These are phyloP conservation scores for Pristionchus japonicus DNA, from an alignment of 2,888 invertebrate genomes.

Conservation along the genomic window DNA sequence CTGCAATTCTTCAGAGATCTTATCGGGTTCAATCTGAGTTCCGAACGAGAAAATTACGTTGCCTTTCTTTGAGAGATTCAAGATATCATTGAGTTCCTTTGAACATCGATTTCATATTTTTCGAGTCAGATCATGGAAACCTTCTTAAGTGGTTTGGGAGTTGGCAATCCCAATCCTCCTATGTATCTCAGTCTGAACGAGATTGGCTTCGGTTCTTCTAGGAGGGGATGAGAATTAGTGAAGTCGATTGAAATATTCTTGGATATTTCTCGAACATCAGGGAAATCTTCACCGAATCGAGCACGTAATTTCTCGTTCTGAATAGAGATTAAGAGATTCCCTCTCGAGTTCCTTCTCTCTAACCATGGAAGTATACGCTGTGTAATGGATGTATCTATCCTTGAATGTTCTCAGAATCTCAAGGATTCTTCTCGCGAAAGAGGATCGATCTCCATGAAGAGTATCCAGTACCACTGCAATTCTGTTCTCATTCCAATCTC, in stretches of 20 bases:
- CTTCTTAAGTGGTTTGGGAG: not conserved
- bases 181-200: not conserved
- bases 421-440: not conserved
- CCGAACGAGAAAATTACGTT: slow-evolving; percentile 63
- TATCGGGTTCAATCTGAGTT: slow-evolving; percentile 49
- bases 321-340: not conserved
- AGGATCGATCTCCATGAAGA: not conserved
- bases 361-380: not conserved
- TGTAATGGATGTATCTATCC: not conserved
- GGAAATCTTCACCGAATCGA: not conserved
- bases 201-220: slow-evolving; percentile 28
- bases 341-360: not conserved
- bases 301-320: not conserved
- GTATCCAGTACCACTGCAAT: not conserved
- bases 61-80: slow-evolving; percentile 50
- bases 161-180: not conserved
- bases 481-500: no score
- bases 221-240: not conserved
- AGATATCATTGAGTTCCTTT: slow-evolving; percentile 48
- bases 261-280: not conserved
- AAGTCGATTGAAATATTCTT: not conserved
- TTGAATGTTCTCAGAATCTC: not conserved
- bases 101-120: not conserved
- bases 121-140: no score
- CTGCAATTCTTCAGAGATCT: not conserved